Evolutionary conservation across 2,888 invertebrate genomes (phyloP).

Genomic region (Galerucella nymphaeae): DNA sequence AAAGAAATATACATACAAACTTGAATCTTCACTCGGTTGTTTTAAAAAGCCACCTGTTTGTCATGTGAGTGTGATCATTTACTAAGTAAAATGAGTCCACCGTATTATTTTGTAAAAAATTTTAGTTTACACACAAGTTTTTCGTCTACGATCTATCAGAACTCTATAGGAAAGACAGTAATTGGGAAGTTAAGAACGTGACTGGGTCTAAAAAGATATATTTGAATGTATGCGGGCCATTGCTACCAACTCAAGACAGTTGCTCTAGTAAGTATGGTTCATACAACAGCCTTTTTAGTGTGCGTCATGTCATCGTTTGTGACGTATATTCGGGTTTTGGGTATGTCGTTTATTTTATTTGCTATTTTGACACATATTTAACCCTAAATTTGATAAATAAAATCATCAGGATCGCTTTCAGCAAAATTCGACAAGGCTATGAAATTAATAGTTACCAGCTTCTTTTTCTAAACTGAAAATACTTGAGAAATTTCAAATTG

Average conservation of each 20-base stretch:
- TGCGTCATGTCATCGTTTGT: no score
- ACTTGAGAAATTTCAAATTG: no score
- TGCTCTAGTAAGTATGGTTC: slow-evolving; percentile 47
- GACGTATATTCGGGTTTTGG: no score
- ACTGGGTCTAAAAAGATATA: slow-evolving; percentile 1
- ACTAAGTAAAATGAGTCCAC: not conserved
- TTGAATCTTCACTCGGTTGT: slow-evolving; percentile 2
- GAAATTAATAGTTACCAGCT: no score
- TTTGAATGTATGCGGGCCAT: slow-evolving; percentile 51
- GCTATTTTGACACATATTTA: no score
- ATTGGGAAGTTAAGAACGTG: not conserved
- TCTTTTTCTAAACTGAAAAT: no score
- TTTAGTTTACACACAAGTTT: not conserved
- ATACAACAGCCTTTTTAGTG: no score
- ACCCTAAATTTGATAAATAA: no score
- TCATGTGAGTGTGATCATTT: not conserved
- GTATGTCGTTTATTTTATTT: no score
- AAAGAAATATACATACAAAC: not conserved
- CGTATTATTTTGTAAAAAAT: not conserved
- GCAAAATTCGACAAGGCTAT: no score
- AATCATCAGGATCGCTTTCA: no score
- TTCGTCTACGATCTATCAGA: not conserved
- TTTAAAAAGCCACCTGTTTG: slow-evolving; percentile 5
- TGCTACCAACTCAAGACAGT: slow-evolving; percentile 32
- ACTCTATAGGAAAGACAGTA: not conserved